Percentiles rank a stretch among this genome's conserved stretches.
These are phyloP conservation scores for Machimus rusticus DNA, from an alignment of 2,888 invertebrate genomes.

Conservation along the genomic window DNA sequence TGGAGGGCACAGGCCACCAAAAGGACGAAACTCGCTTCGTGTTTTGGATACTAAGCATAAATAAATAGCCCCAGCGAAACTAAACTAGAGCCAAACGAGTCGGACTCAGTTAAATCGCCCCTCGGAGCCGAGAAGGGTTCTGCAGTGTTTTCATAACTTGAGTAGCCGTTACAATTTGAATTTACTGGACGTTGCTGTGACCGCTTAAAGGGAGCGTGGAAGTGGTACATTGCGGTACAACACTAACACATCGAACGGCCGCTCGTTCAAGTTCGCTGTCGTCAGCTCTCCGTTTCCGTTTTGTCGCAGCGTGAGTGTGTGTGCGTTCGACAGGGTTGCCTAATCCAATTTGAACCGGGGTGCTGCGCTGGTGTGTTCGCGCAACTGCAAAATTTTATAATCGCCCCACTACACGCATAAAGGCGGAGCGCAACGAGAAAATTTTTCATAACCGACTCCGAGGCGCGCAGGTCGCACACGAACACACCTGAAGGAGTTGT, in stretches of 20 bases:
- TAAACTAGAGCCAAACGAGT: too few species aligned
- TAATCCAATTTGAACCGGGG: neutral
- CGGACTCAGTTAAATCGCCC: neutral
- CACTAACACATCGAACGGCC: neutral
- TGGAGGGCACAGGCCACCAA: neutral
- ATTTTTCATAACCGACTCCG: neutral
- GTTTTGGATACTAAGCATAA: neutral
- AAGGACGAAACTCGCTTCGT: neutral
- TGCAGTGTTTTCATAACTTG: neutral
- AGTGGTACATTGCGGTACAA: conserved; percentile 40
- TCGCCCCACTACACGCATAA: neutral
- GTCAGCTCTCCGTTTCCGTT: conserved; percentile 62
- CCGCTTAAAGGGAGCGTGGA: conserved; percentile 36
- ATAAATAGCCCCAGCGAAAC: neutral
- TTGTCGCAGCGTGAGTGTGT: conserved; percentile 60
- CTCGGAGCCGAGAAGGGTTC: neutral
- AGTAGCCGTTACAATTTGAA: neutral
- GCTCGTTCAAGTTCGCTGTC: conserved; percentile 63
- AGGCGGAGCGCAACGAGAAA: neutral
- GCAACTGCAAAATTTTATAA: neutral
- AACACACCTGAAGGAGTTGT: neutral
- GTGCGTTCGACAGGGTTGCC: neutral
- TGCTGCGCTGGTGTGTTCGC: neutral
- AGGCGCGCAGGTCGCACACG: neutral
- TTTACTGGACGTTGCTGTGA: neutral